These are phyloP conservation scores for Saxicola maurus DNA, from an alignment of 2,797 vertebrate genomes.

Conservation along the genomic window DNA sequence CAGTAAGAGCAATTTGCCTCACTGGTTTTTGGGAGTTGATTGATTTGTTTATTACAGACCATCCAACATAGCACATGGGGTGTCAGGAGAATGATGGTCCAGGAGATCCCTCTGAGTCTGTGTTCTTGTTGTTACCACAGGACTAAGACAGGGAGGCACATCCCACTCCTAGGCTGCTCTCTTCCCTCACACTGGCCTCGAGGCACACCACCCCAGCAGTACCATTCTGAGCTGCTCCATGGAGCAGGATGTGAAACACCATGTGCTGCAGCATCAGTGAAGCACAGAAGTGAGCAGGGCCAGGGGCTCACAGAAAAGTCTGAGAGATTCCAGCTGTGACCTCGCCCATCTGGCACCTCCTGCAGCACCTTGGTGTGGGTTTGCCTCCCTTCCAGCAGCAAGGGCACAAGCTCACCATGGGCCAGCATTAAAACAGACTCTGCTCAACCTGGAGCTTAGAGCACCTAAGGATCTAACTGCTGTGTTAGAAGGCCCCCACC, in stretches of 20 bases:
- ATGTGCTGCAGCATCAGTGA: background rate
- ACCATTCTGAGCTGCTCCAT: background rate
- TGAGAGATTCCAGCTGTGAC: background rate
- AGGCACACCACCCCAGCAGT: background rate
- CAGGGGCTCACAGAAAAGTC: background rate
- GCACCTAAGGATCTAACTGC: background rate
- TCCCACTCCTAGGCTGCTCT: background rate
- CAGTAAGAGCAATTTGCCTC: background rate
- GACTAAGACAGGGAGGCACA: background rate
- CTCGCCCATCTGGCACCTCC: background rate
- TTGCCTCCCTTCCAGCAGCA: background rate
- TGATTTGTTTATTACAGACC: background rate
- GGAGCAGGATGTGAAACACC: background rate
- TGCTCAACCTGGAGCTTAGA: background rate
- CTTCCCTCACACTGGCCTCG: background rate
- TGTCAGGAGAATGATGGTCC: background rate
- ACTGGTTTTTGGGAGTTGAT: background rate
- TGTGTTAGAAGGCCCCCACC: rapidly evolving
- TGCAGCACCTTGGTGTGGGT: rapidly evolving
- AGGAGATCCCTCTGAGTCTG: background rate
- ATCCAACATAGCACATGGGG: background rate
- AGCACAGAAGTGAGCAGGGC: background rate
- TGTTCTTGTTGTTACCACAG: background rate
- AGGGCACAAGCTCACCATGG: background rate
- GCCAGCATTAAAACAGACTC: background rate